Conservation (phyloP, 2,888 invertebrate genomes). For the Drosophila yooni region DNA sequence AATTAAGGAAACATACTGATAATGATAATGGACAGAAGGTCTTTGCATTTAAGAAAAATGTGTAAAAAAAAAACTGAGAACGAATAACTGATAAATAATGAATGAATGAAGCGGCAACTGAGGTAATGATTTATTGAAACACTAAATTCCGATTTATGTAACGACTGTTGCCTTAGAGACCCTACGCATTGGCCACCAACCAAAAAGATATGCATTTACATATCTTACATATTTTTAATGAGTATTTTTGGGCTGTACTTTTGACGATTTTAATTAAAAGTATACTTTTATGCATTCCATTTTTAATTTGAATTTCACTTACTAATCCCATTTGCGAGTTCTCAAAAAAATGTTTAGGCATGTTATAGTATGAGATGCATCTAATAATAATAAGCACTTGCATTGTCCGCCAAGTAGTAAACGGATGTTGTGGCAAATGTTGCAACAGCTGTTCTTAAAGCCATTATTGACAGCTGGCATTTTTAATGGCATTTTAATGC, state of each 20-base stretch:
- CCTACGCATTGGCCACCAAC: no score
- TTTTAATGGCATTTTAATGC: conserved; percentile 56
- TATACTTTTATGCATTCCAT: not conserved
- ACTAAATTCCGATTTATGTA: conserved; percentile 7
- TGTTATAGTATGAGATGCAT: conserved; percentile 16
- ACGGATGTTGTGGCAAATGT: conserved; percentile 34
- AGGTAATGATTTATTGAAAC: conserved; percentile 24
- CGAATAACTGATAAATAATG: conserved; percentile 12
- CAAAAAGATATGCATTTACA: not conserved
- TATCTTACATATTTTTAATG: not conserved
- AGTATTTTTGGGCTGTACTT: not conserved
- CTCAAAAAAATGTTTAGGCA: not conserved
- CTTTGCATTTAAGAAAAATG: conserved; percentile 38
- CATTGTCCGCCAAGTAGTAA: conserved; percentile 28
- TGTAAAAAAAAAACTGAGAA: not conserved
- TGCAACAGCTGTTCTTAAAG: conserved; percentile 43
- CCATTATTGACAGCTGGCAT: conserved; percentile 61
- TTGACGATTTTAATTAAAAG: not conserved
- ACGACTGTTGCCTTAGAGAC: conserved; percentile 8
- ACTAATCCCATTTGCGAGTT: not conserved
- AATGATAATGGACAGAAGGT: conserved; percentile 52
- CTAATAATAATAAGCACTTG: conserved; percentile 5
- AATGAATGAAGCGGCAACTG: conserved; percentile 7
- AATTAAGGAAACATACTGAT: conserved; percentile 29
- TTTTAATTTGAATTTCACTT: not conserved